phyloP scores from a whole-genome alignment of 2,888 invertebrate species.

The Nesidiocoris tenuis region DNA sequence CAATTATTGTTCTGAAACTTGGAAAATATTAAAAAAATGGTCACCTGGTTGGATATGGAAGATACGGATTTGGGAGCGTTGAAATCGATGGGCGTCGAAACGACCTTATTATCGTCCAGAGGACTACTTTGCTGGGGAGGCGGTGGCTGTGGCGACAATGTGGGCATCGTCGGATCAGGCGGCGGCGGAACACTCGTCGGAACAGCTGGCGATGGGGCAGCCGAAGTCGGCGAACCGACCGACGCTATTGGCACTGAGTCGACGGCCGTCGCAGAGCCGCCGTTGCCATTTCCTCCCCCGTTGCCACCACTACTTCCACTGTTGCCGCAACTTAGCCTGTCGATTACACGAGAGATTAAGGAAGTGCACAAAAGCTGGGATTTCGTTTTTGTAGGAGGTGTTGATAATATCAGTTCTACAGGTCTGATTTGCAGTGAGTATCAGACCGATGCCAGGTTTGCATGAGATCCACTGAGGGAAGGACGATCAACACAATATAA shows the following conservation, averaged over 20 bases:
- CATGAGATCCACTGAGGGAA: too few species aligned
- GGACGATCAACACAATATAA: too few species aligned
- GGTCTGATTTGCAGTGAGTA: too few species aligned
- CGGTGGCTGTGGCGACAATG: conserved; percentile 68
- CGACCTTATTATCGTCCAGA: conserved; percentile 52
- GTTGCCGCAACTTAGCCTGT: conserved; percentile 17
- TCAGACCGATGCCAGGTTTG: too few species aligned
- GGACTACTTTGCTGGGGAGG: conserved; percentile 51
- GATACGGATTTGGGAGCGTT: conserved; percentile 55
- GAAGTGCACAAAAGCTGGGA: too few species aligned
- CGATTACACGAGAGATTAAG: too few species aligned
- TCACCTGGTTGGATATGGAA: conserved; percentile 55
- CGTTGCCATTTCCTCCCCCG: neutral
- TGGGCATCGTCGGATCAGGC: conserved; percentile 69
- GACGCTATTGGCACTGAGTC: conserved; percentile 58
- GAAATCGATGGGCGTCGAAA: conserved; percentile 54
- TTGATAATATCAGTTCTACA: too few species aligned
- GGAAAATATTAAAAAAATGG: too few species aligned
- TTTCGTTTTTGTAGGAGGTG: too few species aligned
- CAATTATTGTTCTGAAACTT: too few species aligned
- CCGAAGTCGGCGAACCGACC: conserved; percentile 62
- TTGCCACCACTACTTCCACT: neutral
- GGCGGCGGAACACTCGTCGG: conserved; percentile 66
- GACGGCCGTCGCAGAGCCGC: conserved; percentile 14
- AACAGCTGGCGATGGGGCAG: conserved; percentile 68